These are phyloP conservation scores for Crypturellus tataupa DNA, from an alignment of 2,797 vertebrate species.

Conservation along the genomic window DNA sequence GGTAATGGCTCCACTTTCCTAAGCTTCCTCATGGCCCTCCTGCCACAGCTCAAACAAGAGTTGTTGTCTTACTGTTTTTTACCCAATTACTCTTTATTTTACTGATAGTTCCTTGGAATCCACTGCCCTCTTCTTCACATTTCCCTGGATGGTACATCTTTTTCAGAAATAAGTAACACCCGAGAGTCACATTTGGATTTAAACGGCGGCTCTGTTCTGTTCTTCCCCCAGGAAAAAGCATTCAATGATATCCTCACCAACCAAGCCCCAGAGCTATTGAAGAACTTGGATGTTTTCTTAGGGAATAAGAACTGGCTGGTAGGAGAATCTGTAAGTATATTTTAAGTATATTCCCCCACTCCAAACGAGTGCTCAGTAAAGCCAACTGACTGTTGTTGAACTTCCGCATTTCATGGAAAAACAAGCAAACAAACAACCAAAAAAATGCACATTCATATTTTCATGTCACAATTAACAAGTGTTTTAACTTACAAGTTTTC, in stretches of 20 bases:
- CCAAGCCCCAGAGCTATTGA: slow-evolving; percentile 71
- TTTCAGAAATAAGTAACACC: not conserved
- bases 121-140: not conserved
- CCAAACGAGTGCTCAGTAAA: not conserved
- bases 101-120: not conserved
- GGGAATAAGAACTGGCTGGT: slow-evolving; percentile 79
- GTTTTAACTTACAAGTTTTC: not conserved
- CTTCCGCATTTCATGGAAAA: not conserved
- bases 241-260: slow-evolving; percentile 76
- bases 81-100: no score
- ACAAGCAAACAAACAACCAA: not conserved
- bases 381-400: not conserved
- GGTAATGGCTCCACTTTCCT: no score
- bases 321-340: slow-evolving; percentile 81
- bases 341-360: not conserved
- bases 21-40: no score
- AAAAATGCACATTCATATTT: not conserved
- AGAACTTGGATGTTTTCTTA: slow-evolving; percentile 76
- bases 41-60: no score
- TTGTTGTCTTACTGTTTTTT: no score
- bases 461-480: not conserved
- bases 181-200: not conserved
- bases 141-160: not conserved
- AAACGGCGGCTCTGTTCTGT: rapidly evolving
- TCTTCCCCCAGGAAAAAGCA: slow-evolving; percentile 60